Evolutionary conservation across 2,888 invertebrate genomes (phyloP).

Genomic region (Aporophyla lueneburgensis): DNA sequence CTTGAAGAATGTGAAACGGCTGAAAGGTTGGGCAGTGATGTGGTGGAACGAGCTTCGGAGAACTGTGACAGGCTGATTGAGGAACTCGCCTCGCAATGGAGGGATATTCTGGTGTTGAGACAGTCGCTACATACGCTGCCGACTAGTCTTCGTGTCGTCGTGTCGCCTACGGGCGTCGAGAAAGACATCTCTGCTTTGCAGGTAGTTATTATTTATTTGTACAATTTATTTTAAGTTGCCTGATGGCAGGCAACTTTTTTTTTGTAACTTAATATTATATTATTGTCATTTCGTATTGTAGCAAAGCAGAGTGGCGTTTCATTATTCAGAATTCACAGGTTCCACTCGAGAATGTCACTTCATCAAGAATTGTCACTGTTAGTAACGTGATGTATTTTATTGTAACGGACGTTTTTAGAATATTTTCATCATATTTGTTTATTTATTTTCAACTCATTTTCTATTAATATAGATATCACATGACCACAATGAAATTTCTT

Average conservation of each 20-base stretch:
- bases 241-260: not conserved
- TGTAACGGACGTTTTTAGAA: not conserved
- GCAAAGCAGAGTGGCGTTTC: not conserved
- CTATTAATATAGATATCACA: not conserved
- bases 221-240: not conserved
- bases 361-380: not conserved
- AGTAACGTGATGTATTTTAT: not conserved
- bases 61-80: constrained; percentile 94
- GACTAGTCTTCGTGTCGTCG: constrained; percentile 93
- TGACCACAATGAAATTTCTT: not conserved
- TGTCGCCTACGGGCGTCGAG: constrained; percentile 94
- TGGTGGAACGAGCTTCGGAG: constrained; percentile 94
- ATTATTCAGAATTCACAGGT: not conserved
- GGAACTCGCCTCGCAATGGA: constrained; percentile 94
- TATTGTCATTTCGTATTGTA: not conserved
- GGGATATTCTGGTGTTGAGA: constrained; percentile 94
- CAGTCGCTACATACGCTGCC: constrained; percentile 95
- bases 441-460: not conserved
- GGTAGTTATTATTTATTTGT: constrained; percentile 70
- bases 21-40: constrained; percentile 94
- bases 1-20: constrained; percentile 94
- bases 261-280: too few relatives aligned
- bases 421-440: not conserved
- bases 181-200: constrained; percentile 93
- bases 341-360: not conserved